A percentile compares a stretch with the other conserved stretches of the same genome.
These are phyloP conservation scores for Lepus americanus DNA, from an alignment of 2,113 vertebrate species.

Conservation along the genomic window DNA sequence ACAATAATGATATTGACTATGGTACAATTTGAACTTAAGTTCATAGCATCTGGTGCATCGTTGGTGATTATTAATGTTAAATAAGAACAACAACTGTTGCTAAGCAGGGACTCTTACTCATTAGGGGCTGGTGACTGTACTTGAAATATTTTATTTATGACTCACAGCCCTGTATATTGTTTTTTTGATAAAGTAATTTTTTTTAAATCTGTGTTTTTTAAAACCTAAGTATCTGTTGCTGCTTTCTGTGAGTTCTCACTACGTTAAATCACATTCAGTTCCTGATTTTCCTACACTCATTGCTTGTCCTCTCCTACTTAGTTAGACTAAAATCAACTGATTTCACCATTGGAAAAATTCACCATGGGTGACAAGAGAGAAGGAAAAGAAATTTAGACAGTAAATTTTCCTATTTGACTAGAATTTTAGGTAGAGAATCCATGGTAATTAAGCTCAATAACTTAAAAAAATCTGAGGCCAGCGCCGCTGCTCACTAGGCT, in stretches of 20 bases:
- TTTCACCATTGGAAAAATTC: constrained; percentile 35
- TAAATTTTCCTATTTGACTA: not conserved
- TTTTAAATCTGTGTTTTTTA: not conserved
- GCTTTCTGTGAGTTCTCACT: not conserved
- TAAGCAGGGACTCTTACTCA: not conserved
- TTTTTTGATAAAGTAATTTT: constrained; percentile 39
- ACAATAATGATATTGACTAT: not conserved
- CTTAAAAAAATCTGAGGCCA: not conserved
- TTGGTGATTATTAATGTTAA: constrained; percentile 29
- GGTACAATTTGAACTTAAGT: not conserved
- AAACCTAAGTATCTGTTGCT: constrained; percentile 18
- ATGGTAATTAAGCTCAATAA: not conserved
- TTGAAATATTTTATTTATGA: constrained; percentile 46
- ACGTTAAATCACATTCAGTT: not conserved
- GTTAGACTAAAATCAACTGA: constrained; percentile 14
- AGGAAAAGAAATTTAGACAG: not conserved
- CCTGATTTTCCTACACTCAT: not conserved
- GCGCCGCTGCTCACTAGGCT: too few species aligned
- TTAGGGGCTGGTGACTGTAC: not conserved
- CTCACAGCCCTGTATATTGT: not conserved
- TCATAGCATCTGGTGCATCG: not conserved
- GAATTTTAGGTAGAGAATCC: not conserved
- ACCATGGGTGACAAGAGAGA: not conserved
- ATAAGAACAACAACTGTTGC: not conserved
- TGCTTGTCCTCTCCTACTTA: not conserved